A percentile compares a stretch with the other conserved stretches of the same genome.
Evolutionary conservation across 2,113 vertebrate species (phyloP).

Genomic region (Heterochromis multidens): DNA sequence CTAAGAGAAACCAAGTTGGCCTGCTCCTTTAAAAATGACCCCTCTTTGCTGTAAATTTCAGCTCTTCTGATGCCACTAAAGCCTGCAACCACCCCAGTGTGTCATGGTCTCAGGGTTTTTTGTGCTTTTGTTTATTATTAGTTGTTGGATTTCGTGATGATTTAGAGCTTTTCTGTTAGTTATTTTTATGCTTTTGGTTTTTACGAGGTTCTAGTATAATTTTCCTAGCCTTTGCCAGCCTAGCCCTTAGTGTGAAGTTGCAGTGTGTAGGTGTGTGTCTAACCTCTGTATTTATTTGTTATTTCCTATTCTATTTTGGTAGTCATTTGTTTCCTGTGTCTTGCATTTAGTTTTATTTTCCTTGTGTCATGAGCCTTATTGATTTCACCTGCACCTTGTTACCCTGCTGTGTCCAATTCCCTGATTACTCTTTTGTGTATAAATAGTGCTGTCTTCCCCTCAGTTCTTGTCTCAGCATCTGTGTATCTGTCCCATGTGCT

Average conservation of each 20-base stretch:
- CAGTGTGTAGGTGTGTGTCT: neutral
- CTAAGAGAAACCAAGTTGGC: neutral
- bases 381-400: neutral
- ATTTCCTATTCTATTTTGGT: neutral
- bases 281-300: neutral
- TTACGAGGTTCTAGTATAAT: too few species aligned
- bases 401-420: neutral
- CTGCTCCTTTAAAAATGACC: neutral
- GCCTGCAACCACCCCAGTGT: neutral
- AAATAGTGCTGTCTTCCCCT: neutral
- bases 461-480: neutral
- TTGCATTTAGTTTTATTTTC: neutral
- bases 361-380: neutral
- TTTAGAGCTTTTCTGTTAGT: too few species aligned
- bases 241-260: neutral
- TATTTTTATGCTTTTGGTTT: too few species aligned
- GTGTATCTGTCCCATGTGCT: neutral
- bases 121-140: too few species aligned
- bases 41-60: neutral
- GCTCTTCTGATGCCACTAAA: neutral
- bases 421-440: neutral
- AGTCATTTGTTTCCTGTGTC: neutral
- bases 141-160: too few species aligned
- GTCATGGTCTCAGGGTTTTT: too few species aligned
- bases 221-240: too few species aligned